Evolutionary conservation across 2,888 invertebrate species (phyloP), one percentile per base, ranked within the genome.

Genomic region (Falcaria lacertinaria): DNA sequence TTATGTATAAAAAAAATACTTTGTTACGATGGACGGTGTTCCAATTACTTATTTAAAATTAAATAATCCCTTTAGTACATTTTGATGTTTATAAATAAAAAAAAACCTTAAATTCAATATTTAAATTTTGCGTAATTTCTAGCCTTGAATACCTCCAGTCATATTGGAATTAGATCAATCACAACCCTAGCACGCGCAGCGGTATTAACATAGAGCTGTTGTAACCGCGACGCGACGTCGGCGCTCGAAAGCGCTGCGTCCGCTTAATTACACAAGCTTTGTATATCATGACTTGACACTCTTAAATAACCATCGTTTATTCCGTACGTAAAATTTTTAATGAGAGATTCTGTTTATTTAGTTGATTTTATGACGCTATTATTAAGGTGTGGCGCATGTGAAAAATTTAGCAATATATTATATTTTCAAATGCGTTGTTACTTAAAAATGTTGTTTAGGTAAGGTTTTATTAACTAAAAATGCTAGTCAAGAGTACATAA

Each of bases 231-330:
- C 39, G 47, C 43, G 35, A 34, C 45, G 46, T 43, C 33, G 41
- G 37, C 50, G 45, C 40, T 43, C 47, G 50, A 61, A 71, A 73
- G 47, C 60, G 80, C 80, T 61, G 56, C 69, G 75, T 60, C 46
- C 51, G 78, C 80, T 78, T 80, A 80, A 80, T 77, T 70, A 76
- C 65, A 47, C 37, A 14, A 22, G 37, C 22, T 44, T 41, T 34
- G 41, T 15, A 28, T 42, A 16, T 58, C 57, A 59, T 52, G 64
- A 54, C 52, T 48, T 35, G 50, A 47, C 54, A 54, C 52, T 56
- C 54, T 56, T 25, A 44, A 57, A 60, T 61, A 56, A 52, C 54
- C 56, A 46, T 54, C 50, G 48, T 57, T 28, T 28, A 28, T 28
- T 28, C 28, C 28, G 28, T 11, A 28, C 11, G 28, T 28, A 11